Conservation (phyloP, 2,113 vertebrate species). For the Paedocypris sp. region DNA sequence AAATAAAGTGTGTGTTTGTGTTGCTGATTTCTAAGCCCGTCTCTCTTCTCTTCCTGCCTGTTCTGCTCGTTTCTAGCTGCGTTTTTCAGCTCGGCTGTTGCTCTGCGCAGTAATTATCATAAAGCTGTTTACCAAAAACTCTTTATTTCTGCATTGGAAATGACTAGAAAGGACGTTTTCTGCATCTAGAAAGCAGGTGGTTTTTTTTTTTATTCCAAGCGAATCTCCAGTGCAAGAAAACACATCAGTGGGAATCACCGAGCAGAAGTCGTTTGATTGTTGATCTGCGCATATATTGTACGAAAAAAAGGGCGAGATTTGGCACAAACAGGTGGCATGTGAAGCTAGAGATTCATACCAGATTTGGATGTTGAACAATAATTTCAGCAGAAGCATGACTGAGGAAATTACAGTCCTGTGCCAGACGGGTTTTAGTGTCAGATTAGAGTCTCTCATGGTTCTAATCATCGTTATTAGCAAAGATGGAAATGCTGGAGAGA, state of each 20-base stretch:
- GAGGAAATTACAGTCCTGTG: slow-evolving; percentile 1
- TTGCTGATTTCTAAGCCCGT: slow-evolving; percentile 23
- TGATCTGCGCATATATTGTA: no score
- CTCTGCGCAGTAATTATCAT: slow-evolving; percentile 38
- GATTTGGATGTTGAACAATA: slow-evolving; percentile 27
- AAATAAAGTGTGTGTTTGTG: slow-evolving; percentile 37
- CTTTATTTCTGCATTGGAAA: not conserved
- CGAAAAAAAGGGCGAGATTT: no score
- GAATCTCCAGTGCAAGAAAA: not conserved
- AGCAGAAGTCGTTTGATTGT: not conserved
- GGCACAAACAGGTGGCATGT: no score
- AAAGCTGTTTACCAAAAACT: slow-evolving; percentile 27
- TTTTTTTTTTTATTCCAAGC: slow-evolving; percentile 6
- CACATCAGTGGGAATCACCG: not conserved
- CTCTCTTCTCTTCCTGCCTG: not conserved
- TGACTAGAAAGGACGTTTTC: not conserved
- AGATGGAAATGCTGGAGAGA: slow-evolving; percentile 45
- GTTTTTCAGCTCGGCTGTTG: slow-evolving; percentile 20
- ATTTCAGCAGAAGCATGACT: slow-evolving; percentile 1
- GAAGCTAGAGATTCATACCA: no score
- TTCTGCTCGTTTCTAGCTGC: slow-evolving; percentile 21
- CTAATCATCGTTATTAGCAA: slow-evolving; percentile 48
- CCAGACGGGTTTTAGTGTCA: slow-evolving; percentile 4
- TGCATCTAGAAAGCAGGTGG: not conserved
- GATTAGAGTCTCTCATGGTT: slow-evolving; percentile 19